Evolutionary conservation across 2,888 invertebrate genomes (phyloP).

Genomic region (Smittia aterrima): DNA sequence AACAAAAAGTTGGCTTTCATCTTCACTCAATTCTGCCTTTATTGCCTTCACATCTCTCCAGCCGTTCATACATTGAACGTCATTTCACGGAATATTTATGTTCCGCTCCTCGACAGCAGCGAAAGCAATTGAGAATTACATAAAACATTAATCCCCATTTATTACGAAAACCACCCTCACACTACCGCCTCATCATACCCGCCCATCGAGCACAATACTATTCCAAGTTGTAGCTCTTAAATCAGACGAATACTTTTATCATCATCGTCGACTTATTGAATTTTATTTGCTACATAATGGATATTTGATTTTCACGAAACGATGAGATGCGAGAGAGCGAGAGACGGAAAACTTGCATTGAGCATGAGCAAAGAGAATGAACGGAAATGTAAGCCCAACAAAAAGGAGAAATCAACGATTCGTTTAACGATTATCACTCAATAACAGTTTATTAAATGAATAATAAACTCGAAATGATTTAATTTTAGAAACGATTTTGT

Average conservation of each 20-base stretch:
- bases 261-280: conserved; percentile 36
- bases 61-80: neutral
- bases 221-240: conserved; percentile 31
- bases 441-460: conserved; percentile 42
- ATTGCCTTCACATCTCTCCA: too few relatives aligned
- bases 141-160: conserved; percentile 39
- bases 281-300: conserved; percentile 41
- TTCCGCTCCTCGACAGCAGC: neutral
- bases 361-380: conserved; percentile 28
- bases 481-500: conserved; percentile 36
- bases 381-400: conserved; percentile 31
- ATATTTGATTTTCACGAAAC: conserved; percentile 34
- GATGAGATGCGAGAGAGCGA: conserved; percentile 5
- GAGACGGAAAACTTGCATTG: neutral
- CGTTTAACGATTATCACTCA: conserved; percentile 40
- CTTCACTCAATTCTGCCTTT: neutral
- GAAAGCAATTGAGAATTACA: conserved; percentile 31
- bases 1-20: neutral
- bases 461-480: conserved; percentile 40
- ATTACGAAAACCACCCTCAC: conserved; percentile 19
- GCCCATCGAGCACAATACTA: conserved; percentile 9
- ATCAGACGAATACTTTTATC: conserved; percentile 41
- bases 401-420: conserved; percentile 36
- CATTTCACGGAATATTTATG: conserved; percentile 11
- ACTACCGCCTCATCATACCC: neutral